Evolutionary conservation across 2,797 vertebrate genomes (phyloP), one percentile per base, ranked within the genome.

Genomic region (Pitangus sulphuratus): DNA sequence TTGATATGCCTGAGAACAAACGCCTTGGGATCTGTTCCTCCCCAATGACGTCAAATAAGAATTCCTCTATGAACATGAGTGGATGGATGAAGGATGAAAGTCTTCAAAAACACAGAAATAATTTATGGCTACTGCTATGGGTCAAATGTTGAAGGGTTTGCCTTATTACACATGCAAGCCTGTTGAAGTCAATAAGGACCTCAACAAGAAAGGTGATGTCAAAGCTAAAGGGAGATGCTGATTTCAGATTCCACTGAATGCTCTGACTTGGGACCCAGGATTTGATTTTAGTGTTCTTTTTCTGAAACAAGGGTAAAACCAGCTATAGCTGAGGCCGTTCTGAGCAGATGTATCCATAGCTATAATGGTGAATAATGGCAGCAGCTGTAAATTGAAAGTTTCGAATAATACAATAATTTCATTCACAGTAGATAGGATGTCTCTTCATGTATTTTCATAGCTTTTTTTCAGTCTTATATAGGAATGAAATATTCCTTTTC

Each of bases 1-100:
- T 96, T 97, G 95, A 94, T 94, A 93, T 76, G 79, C 26, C 74
- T 72, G 58, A 91, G 83, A 96, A 91, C 57, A 93, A 96, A 48
- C 0, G 70, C 89, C 84, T 89, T 95, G 85, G 92, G 91, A 93
- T 91, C 82, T 91, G 62, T 47, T 93, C 76, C 79, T 94, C 89
- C 83, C 70, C 77, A 45, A 25, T 84, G 79, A 95, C 2, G 15
- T 95, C 87, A 96, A 86, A 56, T 75, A 71, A 57, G 65, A 81
- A 94, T 94, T 90, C 35, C 20, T 76, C 44, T 56, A 69, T 81
- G 78, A 87, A 71, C 12, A 25, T 65, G 25, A 84, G 51, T 66
- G 47, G 54, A 86, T 93, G 87, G 94, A 84, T 93, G 89, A 94
- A 93, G 76, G 69, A 96, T 88, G 82, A 70, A 70, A 72, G 28